Base-by-base conservation (phyloP, 2,888 invertebrate genomes). In the Clistopyga incitator region DNA sequence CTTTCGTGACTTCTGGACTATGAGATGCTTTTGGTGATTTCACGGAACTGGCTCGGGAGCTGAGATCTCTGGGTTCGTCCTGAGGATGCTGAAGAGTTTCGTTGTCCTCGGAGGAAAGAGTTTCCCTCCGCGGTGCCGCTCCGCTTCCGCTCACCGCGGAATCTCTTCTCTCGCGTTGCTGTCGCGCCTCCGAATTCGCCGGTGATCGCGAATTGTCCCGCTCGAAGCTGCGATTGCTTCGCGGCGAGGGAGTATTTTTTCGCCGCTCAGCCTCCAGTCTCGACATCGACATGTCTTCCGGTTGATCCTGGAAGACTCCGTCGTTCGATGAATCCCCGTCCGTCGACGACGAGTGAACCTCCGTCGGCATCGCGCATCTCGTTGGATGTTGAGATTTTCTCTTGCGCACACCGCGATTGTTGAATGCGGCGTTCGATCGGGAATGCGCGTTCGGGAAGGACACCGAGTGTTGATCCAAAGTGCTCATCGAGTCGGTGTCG, bases 361-460 rank as follows among this genome's bases (percentile, higher is more conserved):
- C 93, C 52, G 94, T 92, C 34, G 95, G 94, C 67, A 95, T 93
- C n/a, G 97, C 96, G 90, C 97, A 96, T 85, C 97, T 95, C 1
- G 97, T 97, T 0, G 98, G 98, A 92, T 98, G 98, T 88, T 97
- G 96, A 88, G 96, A 98, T 94, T 98, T 98, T 38, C 98, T 95
- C 93, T 98, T 98, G 77, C 98, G 94, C n/a, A 93, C 93, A 0
- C 93, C 92, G 15, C 92, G 89, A 76, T 86, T 92, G 83, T 91
- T 87, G 23, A 91, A 84, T 20, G 90, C 70, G 0, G 80, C 87
- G 78, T 88, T 91, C 6, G 90, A 74, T 15, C 76, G 84, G 6
- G 90, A 86, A 72, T 90, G 90, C 0, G 90, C 88, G 56, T 89
- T 91, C n/a, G n/a, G n/a, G 38, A 90, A 88, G 8, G 91, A 87